Conservation (phyloP, 30 jellyfish, hydroid and myxozoan species). For the Aurelia aurita complex sp. Pacific region DNA sequence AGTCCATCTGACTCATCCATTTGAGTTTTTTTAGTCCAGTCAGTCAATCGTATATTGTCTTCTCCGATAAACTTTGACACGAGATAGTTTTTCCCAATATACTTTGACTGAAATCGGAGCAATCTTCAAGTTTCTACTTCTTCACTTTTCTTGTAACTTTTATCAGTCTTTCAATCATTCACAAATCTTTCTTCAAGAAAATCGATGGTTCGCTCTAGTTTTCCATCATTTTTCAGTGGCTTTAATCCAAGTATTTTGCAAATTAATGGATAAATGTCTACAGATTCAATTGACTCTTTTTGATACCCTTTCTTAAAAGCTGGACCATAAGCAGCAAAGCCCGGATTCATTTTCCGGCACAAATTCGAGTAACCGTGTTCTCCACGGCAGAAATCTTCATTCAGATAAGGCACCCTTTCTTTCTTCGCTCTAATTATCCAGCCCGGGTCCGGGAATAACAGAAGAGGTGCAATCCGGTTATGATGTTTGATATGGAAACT, state of each 20-base stretch:
- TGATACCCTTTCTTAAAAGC: conserved; percentile 56
- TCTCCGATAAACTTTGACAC: no score
- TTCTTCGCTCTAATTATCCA: conserved; percentile 53
- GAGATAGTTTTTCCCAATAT: no score
- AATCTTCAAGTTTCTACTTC: no score
- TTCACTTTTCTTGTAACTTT: no score
- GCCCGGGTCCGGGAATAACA: conserved; percentile 88
- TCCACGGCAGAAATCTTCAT: conserved; percentile 70
- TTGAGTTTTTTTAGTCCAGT: no score
- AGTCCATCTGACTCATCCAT: no score
- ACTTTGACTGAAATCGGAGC: no score
- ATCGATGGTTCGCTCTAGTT: conserved; percentile 37
- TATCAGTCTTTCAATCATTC: no score
- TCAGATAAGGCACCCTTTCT: conserved; percentile 39
- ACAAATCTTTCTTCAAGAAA: not conserved
- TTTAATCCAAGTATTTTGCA: conserved; percentile 75
- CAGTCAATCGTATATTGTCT: no score
- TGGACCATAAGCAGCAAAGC: conserved; percentile 89
- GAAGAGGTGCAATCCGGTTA: conserved; percentile 83
- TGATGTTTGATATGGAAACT: conserved; percentile 59
- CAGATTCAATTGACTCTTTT: conserved; percentile 55
- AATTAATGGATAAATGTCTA: conserved; percentile 78
- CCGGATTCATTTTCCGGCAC: conserved; percentile 87
- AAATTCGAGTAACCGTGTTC: conserved; percentile 91
- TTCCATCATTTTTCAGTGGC: conserved; percentile 84